Percentiles rank a stretch among this genome's conserved stretches.
phyloP scores from a whole-genome alignment of 2,797 vertebrate species.

The Oophaga sylvatica region DNA sequence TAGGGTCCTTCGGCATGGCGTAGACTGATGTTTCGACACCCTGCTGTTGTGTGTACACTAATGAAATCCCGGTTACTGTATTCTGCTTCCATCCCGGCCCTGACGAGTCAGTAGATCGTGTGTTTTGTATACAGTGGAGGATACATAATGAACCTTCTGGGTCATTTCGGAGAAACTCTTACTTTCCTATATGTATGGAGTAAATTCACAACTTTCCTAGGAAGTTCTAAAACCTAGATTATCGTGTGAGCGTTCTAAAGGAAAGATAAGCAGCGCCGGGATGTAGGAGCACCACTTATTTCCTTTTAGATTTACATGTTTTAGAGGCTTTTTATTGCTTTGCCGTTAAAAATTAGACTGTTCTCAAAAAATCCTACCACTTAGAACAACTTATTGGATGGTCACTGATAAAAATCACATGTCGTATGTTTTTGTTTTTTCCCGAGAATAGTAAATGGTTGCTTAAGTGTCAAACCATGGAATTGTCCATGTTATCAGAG shows the following conservation, averaged over 20 bases:
- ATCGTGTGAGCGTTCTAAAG: no score
- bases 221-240: no score
- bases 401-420: neutral
- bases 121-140: slow-evolving; percentile 6
- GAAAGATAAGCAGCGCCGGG: neutral
- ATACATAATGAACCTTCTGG: neutral
- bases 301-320: neutral
- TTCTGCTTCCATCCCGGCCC: neutral
- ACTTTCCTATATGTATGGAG: neutral
- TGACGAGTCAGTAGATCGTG: neutral
- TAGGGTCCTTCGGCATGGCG: neutral
- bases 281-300: no score
- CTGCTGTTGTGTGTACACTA: neutral
- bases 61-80: neutral
- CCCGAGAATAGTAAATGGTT: no score
- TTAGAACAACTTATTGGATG: neutral
- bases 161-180: neutral
- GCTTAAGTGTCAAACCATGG: no score
- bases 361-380: neutral
- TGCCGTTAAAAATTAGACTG: neutral
- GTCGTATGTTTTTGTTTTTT: no score
- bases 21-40: neutral
- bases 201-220: neutral
- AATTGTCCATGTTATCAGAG: neutral
- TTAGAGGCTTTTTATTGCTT: neutral